phyloP scores from a whole-genome alignment of 2,888 invertebrate species.

The Tridacna gigas region DNA sequence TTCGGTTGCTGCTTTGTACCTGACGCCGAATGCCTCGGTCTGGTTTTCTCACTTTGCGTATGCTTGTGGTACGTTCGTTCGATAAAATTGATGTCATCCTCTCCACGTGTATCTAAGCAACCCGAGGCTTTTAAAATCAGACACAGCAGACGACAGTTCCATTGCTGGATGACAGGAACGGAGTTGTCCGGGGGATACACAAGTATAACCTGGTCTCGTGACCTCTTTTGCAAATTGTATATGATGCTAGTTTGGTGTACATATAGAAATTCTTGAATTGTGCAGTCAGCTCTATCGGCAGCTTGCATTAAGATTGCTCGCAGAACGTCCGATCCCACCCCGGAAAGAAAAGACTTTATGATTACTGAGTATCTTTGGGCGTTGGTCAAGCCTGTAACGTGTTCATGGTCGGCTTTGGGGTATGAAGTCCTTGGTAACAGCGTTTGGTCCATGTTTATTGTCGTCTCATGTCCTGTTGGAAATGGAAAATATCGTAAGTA shows the following conservation, averaged over 20 bases:
- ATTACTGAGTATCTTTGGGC: constrained; percentile 32
- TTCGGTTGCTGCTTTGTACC: constrained; percentile 1
- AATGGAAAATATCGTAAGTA: too few relatives aligned
- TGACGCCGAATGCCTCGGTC: neutral
- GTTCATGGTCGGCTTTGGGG: neutral
- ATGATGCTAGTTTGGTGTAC: constrained; percentile 29
- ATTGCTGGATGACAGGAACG: constrained; percentile 20
- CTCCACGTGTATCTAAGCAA: constrained; percentile 28
- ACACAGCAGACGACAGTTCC: constrained; percentile 52
- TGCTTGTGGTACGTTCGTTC: constrained; percentile 31
- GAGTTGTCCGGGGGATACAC: constrained; percentile 38
- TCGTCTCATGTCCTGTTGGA: too few relatives aligned
- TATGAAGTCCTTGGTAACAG: too few relatives aligned
- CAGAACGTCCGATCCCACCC: constrained; percentile 44
- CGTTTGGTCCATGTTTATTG: too few relatives aligned
- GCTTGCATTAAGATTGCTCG: constrained; percentile 43
- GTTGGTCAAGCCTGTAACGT: neutral
- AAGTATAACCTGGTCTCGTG: constrained; percentile 13
- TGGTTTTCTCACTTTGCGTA: neutral
- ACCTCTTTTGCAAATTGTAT: constrained; percentile 3
- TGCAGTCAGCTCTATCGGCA: constrained; percentile 9
- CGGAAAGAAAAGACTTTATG: constrained; percentile 45
- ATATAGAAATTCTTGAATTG: constrained; percentile 33
- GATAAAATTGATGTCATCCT: constrained; percentile 41
- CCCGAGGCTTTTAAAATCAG: constrained; percentile 35